Percentiles rank a stretch among this genome's conserved stretches.
Evolutionary conservation across 1,140 invertebrate genomes (phyloP).

Genomic region (Sitobion miscanthi): DNA sequence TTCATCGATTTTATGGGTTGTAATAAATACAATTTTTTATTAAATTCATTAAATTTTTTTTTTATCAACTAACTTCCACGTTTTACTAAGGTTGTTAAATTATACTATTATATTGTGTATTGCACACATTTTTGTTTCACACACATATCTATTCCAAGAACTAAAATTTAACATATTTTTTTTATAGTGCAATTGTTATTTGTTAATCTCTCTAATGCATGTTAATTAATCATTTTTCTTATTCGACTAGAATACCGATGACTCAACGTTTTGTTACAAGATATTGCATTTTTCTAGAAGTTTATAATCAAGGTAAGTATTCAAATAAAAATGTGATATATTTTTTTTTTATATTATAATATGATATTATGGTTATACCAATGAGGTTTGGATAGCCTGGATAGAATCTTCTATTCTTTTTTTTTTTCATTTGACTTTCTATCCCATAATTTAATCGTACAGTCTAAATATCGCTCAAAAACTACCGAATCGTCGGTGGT

Average conservation of each 20-base stretch:
- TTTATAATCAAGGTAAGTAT: neutral
- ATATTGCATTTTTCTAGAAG: neutral
- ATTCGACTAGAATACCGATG: neutral
- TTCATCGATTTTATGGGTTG: neutral
- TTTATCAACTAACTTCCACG: neutral
- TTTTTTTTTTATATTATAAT: neutral
- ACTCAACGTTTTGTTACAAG: neutral
- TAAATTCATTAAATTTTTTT: neutral
- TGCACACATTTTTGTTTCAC: neutral
- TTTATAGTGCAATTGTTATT: neutral
- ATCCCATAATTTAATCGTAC: neutral
- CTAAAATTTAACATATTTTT: neutral
- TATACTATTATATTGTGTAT: neutral
- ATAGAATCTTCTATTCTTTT: neutral
- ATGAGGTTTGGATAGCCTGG: neutral
- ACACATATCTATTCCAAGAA: neutral
- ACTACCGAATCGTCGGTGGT: neutral
- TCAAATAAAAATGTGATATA: neutral
- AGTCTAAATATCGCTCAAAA: neutral
- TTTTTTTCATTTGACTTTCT: neutral
- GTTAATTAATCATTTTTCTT: neutral
- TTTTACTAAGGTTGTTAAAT: neutral
- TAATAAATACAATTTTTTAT: neutral
- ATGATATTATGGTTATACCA: neutral
- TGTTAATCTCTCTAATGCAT: neutral